Percentiles rank a stretch among this genome's conserved stretches.
These are phyloP conservation scores for Tipula vernalis DNA, from an alignment of 2,888 invertebrate species.

Conservation along the genomic window DNA sequence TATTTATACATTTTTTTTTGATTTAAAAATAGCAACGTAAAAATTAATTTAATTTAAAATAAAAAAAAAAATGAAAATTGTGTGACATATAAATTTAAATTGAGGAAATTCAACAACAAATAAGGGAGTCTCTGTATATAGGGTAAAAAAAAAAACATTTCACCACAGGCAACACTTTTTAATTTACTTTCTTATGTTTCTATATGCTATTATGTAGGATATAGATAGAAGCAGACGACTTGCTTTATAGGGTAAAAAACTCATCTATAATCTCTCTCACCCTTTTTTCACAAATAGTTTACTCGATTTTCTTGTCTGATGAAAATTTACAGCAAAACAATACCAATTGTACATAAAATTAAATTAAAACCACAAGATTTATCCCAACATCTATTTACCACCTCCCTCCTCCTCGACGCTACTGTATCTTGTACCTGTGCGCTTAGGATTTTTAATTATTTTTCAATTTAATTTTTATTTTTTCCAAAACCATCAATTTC, in stretches of 20 bases:
- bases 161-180: slow-evolving; percentile 4
- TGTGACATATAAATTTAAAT: neutral
- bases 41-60: neutral
- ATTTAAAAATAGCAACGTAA: neutral
- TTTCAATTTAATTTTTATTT: neutral
- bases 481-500: neutral
- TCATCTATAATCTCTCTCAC: neutral
- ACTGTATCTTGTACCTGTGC: neutral
- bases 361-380: slow-evolving; percentile 4
- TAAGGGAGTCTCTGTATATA: neutral
- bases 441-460: neutral
- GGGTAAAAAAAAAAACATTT: neutral
- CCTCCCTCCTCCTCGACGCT: neutral
- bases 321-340: neutral
- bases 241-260: neutral
- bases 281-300: neutral
- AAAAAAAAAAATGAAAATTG: neutral
- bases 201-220: neutral
- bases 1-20: neutral
- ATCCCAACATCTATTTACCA: neutral
- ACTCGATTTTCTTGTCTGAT: neutral
- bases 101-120: neutral
- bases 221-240: neutral
- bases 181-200: neutral
- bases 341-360: neutral